Evolutionary conservation across 2,888 invertebrate genomes (phyloP).

Genomic region (Trachelus stipa): DNA sequence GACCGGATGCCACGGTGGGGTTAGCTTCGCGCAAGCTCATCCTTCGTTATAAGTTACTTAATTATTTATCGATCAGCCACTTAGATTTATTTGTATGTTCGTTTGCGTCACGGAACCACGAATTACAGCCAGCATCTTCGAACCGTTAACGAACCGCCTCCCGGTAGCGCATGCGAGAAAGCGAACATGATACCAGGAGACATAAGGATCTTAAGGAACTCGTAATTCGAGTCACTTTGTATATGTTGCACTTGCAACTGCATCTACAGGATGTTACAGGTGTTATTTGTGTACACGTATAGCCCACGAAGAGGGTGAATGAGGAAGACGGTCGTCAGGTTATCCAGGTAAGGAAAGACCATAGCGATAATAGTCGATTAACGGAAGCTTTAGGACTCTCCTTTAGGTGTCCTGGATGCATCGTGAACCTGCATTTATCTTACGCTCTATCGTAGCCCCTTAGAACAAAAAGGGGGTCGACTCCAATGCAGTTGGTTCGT

Average conservation of each 20-base stretch:
- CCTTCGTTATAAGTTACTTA: constrained; percentile 5
- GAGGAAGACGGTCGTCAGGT: no score
- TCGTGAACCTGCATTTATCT: neutral
- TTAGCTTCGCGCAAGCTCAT: neutral
- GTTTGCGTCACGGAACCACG: constrained; percentile 1
- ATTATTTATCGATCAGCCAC: constrained; percentile 10
- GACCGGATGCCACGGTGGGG: neutral
- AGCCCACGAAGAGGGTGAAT: no score
- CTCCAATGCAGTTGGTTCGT: neutral
- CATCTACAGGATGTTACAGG: neutral
- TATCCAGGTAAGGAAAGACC: no score
- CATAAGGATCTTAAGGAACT: neutral
- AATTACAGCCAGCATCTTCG: neutral
- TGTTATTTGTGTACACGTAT: neutral
- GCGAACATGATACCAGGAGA: neutral
- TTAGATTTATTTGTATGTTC: constrained; percentile 5
- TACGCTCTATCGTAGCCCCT: neutral
- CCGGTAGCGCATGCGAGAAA: neutral
- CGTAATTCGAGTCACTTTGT: neutral
- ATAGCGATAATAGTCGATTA: neutral
- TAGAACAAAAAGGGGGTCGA: constrained; percentile 2
- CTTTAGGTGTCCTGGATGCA: neutral
- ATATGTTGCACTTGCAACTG: neutral
- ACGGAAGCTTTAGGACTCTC: neutral
- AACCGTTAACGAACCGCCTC: neutral